phyloP scores from a whole-genome alignment of 2,888 invertebrate genomes.

The Mongoloraphidia duomilia region DNA sequence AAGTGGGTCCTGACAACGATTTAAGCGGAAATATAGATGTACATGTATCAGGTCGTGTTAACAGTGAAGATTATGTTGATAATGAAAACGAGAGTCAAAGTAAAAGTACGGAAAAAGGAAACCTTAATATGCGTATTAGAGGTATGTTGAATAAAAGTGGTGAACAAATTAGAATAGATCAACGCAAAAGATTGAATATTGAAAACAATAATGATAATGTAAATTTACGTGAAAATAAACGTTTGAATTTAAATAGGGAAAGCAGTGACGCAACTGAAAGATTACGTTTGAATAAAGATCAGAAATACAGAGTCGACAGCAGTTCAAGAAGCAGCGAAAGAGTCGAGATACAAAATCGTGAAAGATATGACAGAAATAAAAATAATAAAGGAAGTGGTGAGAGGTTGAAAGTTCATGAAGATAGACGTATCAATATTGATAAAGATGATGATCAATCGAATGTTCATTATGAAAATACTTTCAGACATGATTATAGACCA shows the following conservation, averaged over 20 bases:
- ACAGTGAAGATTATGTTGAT: no score
- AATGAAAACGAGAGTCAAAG: no score
- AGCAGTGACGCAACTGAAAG: background rate
- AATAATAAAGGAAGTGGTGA: background rate
- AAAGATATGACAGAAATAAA: background rate
- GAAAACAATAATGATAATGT: background rate
- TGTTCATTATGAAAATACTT: no score
- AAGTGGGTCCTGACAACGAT: no score
- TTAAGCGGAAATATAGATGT: background rate
- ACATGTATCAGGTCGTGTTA: background rate
- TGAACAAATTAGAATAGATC: conserved; percentile 1
- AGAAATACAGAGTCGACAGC: background rate
- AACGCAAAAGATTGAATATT: background rate
- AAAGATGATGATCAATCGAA: no score
- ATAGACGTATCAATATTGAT: background rate
- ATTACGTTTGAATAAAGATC: background rate
- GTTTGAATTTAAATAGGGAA: background rate
- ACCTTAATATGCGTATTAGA: no score
- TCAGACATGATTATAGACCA: no score
- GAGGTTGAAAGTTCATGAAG: background rate
- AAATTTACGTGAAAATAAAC: background rate
- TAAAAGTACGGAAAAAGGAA: no score
- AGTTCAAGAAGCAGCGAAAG: background rate
- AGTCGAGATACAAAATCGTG: background rate
- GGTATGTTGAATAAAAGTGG: background rate